Percentiles rank a stretch among this genome's conserved stretches.
These are phyloP conservation scores for Polyploca ridens DNA, from an alignment of 2,888 invertebrate species.

Conservation along the genomic window DNA sequence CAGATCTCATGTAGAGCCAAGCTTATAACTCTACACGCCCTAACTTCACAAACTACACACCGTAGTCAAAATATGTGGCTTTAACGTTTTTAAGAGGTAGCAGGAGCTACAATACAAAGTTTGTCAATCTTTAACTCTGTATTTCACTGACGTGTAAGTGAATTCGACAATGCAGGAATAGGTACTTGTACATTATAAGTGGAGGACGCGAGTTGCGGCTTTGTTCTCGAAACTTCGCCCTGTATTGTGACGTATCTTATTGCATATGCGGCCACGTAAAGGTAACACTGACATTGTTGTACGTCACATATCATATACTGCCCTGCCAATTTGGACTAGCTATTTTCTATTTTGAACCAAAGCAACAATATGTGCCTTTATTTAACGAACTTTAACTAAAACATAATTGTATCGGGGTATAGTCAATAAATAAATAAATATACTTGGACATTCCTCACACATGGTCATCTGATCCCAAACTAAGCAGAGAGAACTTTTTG, in stretches of 20 bases:
- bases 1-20: too few relatives aligned
- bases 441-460: too few relatives aligned
- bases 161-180: constrained; percentile 76
- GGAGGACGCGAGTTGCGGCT: constrained; percentile 72
- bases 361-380: not conserved
- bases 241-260: constrained; percentile 73
- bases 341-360: not conserved
- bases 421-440: too few relatives aligned
- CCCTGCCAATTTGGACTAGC: not conserved
- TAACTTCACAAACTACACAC: too few relatives aligned
- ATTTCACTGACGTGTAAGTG: constrained; percentile 64
- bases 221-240: constrained; percentile 75
- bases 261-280: constrained; percentile 62
- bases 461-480: too few relatives aligned
- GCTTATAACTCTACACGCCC: too few relatives aligned
- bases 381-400: not conserved
- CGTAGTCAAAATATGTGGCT: too few relatives aligned
- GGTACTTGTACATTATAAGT: constrained; percentile 61
- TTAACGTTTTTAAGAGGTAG: too few relatives aligned
- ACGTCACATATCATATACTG: constrained; percentile 16
- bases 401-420: too few relatives aligned
- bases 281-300: constrained; percentile 50
- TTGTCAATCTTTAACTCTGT: constrained; percentile 31
- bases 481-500: too few relatives aligned
- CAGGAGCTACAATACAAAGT: not conserved